Base-by-base conservation (phyloP, 1,140 invertebrate genomes). In the Trinorchestia longiramus region DNA sequence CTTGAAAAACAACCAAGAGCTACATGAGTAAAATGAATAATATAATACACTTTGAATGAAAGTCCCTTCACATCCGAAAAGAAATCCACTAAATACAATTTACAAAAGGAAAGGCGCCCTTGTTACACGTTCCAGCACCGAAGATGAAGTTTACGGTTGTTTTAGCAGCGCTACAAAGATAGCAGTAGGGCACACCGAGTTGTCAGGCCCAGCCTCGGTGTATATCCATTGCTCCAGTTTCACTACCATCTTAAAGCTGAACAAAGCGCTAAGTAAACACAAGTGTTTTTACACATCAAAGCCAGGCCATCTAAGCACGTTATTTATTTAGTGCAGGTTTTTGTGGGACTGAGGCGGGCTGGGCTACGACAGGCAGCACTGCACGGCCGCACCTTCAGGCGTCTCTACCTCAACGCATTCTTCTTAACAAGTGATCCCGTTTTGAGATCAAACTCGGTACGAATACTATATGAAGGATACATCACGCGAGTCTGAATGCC, bases 301-400 rank as follows among this genome's bases (percentile, higher is more conserved):
- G 88, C 88, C 88, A 90, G 88, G 41, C 88, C 88, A 90, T 41
- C 88, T 90, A 28, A 90, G 88, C 15, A 28, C 88, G 88, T 90
- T 90, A 90, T 90, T 43, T 90, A 90, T 90, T 90, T 90, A 90
- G 43, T 41, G 88, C 88, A 90, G 88, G 88, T 90, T 90, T 90
- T 90, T 90, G 88, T 43, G 41, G 62, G 62, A 77, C 62, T 23
- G 62, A 11, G 62, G 15, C 1, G 28, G 62, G 62, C 15, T 36
- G 1, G 62, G 28, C 62, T 77, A 28, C 62, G 62, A 77, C 62
- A 77, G 47, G 47, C 47, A 19, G 47, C 47, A 6, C 62, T 23
- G 62, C 62, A 19, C 15, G 15, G 62, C 62, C 62, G 62, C 62
- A 77, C 62, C 62, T 77, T 77, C 62, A 77, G 62, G 62, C 62